phyloP scores from a whole-genome alignment of 2,888 invertebrate genomes.

The Ornithoptera alexandrae region DNA sequence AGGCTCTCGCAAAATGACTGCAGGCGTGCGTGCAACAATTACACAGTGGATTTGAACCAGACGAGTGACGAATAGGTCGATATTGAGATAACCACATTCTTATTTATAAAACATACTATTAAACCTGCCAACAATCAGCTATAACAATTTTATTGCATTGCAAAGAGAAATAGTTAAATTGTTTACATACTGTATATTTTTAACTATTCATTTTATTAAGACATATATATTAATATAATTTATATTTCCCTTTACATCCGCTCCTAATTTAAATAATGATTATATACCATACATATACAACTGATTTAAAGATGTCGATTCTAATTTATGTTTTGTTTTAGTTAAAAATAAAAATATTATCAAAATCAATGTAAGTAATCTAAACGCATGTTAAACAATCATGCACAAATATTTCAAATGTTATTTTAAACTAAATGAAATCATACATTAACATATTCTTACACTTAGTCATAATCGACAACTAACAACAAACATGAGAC shows the following conservation, averaged over 20 bases:
- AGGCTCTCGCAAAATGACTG: conserved; percentile 67
- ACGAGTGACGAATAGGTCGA: conserved; percentile 44
- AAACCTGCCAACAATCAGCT: conserved; percentile 1
- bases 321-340: background rate
- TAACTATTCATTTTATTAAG: too few species aligned
- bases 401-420: too few species aligned
- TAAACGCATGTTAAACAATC: too few species aligned
- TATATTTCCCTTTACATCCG: too few species aligned
- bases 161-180: background rate
- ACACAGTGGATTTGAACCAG: conserved; percentile 49
- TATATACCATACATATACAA: too few species aligned
- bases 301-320: too few species aligned
- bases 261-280: too few species aligned
- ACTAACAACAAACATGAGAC: conserved; percentile 14
- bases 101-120: conserved; percentile 36
- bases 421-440: background rate
- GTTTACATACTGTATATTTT: too few species aligned
- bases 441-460: background rate
- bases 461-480: background rate
- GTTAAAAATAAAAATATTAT: background rate
- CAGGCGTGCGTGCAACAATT: conserved; percentile 57
- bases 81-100: conserved; percentile 44
- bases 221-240: too few species aligned
- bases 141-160: background rate
- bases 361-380: background rate